Percentiles rank a stretch among this genome's conserved stretches.
Conservation (phyloP, 2,797 vertebrate species). For the Telmatherina bonti region DNA sequence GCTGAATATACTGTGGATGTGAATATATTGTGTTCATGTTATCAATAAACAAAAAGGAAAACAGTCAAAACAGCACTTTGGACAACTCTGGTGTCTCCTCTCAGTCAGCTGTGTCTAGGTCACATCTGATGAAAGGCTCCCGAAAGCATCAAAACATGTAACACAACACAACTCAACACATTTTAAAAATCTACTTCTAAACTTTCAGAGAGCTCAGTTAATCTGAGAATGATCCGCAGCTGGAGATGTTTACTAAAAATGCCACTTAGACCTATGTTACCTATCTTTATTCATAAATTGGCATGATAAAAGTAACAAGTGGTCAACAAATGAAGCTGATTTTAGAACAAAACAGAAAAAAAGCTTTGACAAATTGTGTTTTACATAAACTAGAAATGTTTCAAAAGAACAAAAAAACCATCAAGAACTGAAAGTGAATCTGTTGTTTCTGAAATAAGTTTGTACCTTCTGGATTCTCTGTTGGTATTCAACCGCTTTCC, state of each 20-base stretch:
- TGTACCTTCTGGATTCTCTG: slow-evolving; percentile 94
- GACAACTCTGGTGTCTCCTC: slow-evolving; percentile 7
- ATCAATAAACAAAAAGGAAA: too few species aligned
- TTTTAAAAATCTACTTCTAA: neutral
- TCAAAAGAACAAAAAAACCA: neutral
- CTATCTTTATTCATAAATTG: neutral
- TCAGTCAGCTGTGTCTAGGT: neutral
- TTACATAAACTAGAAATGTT: neutral
- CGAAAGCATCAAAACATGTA: too few species aligned
- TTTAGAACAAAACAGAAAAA: neutral
- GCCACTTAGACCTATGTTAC: neutral
- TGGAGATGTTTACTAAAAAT: neutral
- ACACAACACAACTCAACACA: neutral
- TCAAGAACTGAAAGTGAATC: neutral
- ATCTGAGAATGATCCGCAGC: neutral
- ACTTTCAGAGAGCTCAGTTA: neutral
- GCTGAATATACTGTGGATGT: neutral
- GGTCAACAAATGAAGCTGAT: neutral
- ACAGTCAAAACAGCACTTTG: too few species aligned
- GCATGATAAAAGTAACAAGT: neutral
- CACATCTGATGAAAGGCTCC: neutral
- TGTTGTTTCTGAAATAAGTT: neutral
- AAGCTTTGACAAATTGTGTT: neutral
- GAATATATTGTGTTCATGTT: neutral
- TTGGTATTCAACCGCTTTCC: slow-evolving; percentile 96